Evolutionary conservation across 2,113 vertebrate genomes (phyloP).

Genomic region (Heptranchias perlo): DNA sequence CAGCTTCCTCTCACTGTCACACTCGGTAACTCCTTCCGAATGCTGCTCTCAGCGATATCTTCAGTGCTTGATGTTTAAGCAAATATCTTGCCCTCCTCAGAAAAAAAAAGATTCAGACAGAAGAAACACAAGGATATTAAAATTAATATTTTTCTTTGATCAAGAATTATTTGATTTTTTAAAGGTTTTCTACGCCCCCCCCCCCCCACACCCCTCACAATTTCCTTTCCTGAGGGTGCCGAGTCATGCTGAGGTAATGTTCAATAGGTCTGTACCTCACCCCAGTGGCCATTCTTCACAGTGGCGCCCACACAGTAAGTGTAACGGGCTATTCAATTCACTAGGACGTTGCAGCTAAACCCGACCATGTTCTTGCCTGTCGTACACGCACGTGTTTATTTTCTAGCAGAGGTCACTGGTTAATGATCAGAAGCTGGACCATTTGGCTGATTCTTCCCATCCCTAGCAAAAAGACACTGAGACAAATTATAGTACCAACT

Average conservation of each 20-base stretch:
- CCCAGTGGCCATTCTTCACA: neutral
- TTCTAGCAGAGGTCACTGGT: neutral
- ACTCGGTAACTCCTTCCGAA: neutral
- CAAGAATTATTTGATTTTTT: neutral
- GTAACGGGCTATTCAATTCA: neutral
- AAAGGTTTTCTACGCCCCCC: neutral
- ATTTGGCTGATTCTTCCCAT: neutral
- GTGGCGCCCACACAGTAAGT: neutral
- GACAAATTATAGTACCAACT: neutral
- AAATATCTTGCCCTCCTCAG: neutral
- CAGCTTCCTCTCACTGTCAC: slow-evolving; percentile 19
- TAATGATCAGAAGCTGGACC: neutral
- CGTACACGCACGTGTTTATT: neutral
- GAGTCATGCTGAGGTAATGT: neutral
- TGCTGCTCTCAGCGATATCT: neutral
- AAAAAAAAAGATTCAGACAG: neutral
- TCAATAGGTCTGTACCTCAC: neutral
- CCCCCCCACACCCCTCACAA: neutral
- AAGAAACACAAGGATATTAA: neutral
- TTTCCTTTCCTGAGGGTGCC: neutral
- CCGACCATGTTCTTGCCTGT: neutral
- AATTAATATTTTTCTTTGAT: neutral
- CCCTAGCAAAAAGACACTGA: neutral
- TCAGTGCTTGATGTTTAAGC: neutral
- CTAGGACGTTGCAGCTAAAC: neutral